Percentiles rank a stretch among this genome's conserved stretches.
These are phyloP conservation scores for Parasteatoda tepidariorum DNA, from an alignment of 1,140 invertebrate species.

Conservation along the genomic window DNA sequence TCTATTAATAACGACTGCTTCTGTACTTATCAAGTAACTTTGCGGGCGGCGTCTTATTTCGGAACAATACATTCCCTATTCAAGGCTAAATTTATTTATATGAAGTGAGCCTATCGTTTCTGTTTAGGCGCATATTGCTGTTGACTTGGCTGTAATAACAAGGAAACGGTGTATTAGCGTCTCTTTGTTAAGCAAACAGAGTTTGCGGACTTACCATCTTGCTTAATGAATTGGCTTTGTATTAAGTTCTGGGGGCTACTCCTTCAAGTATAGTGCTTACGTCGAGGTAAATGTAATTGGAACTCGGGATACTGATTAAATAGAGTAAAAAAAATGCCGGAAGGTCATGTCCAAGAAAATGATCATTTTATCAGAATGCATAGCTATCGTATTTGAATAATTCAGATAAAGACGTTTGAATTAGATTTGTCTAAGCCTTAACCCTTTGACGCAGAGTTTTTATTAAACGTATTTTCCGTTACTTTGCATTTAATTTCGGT, in stretches of 20 bases:
- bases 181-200: slow-evolving; percentile 2
- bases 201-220: background rate
- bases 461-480: too few relatives aligned
- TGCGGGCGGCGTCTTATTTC: background rate
- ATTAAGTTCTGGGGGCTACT: background rate
- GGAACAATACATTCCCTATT: background rate
- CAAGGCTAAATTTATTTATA: background rate
- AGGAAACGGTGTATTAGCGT: slow-evolving; percentile 1
- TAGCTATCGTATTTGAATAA: too few relatives aligned
- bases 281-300: too few relatives aligned
- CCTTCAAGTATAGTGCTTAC: too few relatives aligned
- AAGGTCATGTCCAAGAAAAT: background rate
- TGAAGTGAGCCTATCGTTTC: background rate
- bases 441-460: too few relatives aligned
- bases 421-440: too few relatives aligned
- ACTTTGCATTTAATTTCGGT: too few relatives aligned
- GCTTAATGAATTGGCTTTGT: slow-evolving; percentile 2
- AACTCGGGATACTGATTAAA: too few relatives aligned
- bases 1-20: background rate
- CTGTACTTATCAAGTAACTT: background rate
- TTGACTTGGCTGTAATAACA: slow-evolving; percentile 10
- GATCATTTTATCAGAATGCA: background rate
- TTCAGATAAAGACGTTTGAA: too few relatives aligned
- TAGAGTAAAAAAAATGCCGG: background rate
- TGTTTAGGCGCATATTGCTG: background rate